Conservation (phyloP, 1,140 invertebrate species). For the Lepeophtheirus salmonis region DNA sequence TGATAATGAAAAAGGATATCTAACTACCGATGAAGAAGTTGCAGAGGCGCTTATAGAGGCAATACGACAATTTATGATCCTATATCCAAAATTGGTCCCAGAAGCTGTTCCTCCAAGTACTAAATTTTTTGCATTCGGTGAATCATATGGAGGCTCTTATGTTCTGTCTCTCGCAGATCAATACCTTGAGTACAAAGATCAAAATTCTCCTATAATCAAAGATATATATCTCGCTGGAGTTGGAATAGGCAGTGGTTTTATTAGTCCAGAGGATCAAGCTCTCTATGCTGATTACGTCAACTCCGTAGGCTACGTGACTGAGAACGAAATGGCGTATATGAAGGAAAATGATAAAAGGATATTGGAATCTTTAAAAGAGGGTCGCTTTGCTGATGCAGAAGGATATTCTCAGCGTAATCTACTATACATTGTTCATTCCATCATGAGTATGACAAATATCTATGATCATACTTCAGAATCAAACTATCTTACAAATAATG, state of each 20-base stretch:
- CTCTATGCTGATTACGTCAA: not conserved
- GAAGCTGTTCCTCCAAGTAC: not conserved
- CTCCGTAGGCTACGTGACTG: conserved; percentile 1
- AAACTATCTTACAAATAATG: conserved; percentile 9
- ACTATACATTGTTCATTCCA: not conserved
- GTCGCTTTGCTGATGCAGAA: not conserved
- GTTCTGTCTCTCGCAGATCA: not conserved
- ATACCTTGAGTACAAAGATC: not conserved
- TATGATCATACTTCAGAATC: not conserved
- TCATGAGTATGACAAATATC: conserved; percentile 12
- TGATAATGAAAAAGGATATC: conserved; percentile 23
- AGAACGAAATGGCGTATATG: not conserved
- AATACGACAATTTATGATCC: conserved; percentile 29
- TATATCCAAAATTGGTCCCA: conserved; percentile 22
- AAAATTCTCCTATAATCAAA: not conserved
- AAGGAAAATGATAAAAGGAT: not conserved
- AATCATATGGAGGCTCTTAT: conserved; percentile 24
- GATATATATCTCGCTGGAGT: not conserved
- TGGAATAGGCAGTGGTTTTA: conserved; percentile 6
- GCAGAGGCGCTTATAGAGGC: conserved; percentile 30
- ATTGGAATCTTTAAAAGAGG: not conserved
- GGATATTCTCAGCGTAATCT: not conserved
- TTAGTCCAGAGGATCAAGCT: not conserved
- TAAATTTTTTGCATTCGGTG: conserved; percentile 22
- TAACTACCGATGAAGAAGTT: conserved; percentile 29